Evolutionary conservation across 2,888 invertebrate genomes (phyloP).

Genomic region (Oxytorus armatus): DNA sequence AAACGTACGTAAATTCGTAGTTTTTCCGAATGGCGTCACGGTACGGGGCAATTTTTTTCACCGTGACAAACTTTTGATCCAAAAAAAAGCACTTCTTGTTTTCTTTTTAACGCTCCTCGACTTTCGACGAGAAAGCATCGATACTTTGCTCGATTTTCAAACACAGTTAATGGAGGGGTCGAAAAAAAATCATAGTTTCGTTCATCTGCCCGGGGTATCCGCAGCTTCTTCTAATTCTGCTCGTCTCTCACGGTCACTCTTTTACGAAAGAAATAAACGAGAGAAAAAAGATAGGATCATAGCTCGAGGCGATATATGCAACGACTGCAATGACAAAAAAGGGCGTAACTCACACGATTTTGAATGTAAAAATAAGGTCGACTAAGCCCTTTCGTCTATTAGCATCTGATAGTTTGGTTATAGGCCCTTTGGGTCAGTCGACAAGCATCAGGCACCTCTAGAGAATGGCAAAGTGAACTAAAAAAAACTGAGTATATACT

Average conservation of each 20-base stretch:
- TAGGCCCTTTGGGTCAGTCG: constrained; percentile 19
- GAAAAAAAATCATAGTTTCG: constrained; percentile 28
- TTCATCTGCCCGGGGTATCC: constrained; percentile 7
- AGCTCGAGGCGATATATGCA: constrained; percentile 43
- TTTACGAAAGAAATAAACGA: constrained; percentile 12
- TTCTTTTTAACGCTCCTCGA: too few species aligned
- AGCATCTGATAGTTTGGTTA: background rate
- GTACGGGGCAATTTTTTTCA: too few species aligned
- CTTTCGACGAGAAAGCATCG: constrained; percentile 26
- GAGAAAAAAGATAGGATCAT: constrained; percentile 45
- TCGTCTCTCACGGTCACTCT: constrained; percentile 19
- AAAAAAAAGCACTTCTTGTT: too few species aligned
- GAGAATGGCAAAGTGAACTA: constrained; percentile 7
- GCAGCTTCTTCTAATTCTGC: constrained; percentile 46
- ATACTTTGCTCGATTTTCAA: constrained; percentile 33
- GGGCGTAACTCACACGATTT: constrained; percentile 2
- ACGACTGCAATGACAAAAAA: background rate
- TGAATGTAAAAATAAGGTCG: background rate
- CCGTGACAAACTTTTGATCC: too few species aligned
- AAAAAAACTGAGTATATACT: background rate
- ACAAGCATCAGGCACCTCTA: background rate
- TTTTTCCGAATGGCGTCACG: too few species aligned
- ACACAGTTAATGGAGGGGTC: constrained; percentile 42
- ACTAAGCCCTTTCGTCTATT: background rate
- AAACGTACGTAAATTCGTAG: too few species aligned